Percentiles rank a stretch among this genome's conserved stretches.
Conservation (phyloP, 2,888 invertebrate species). For the Temnothorax unifasciatus region DNA sequence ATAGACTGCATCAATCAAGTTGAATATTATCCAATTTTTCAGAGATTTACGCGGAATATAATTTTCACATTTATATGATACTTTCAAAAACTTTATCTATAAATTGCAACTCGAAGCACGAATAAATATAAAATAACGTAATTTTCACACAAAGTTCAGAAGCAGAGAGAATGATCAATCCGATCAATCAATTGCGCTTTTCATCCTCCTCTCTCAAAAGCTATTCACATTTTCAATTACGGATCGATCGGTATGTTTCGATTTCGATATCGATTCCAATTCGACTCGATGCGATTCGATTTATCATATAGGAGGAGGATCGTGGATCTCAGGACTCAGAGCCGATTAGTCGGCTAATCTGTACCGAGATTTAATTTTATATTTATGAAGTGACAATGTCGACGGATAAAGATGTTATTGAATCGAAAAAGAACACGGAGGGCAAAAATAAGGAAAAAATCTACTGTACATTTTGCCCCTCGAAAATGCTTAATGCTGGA, state of each 20-base stretch:
- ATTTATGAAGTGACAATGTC: conserved; percentile 67
- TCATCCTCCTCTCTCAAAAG: too few relatives aligned
- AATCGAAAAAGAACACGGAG: conserved; percentile 85
- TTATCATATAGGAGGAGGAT: not conserved
- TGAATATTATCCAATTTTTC: too few relatives aligned
- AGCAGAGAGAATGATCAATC: too few relatives aligned
- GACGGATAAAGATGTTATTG: conserved; percentile 55
- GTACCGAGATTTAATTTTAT: conserved; percentile 1
- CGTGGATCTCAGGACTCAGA: not conserved
- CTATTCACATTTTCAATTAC: not conserved
- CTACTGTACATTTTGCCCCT: conserved; percentile 92
- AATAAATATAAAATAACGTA: too few relatives aligned
- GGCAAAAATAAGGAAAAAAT: conserved; percentile 90
- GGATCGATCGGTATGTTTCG: not conserved
- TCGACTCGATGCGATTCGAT: not conserved
- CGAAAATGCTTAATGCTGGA: conserved; percentile 91
- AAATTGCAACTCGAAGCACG: too few relatives aligned
- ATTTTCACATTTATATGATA: too few relatives aligned
- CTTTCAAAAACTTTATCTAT: too few relatives aligned
- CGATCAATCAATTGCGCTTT: too few relatives aligned
- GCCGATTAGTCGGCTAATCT: not conserved
- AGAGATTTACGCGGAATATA: too few relatives aligned
- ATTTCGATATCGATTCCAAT: not conserved
- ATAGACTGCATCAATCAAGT: too few relatives aligned
- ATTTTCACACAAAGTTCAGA: too few relatives aligned